Evolutionary conservation across 2,888 invertebrate genomes (phyloP).

Genomic region (Gerosis bhagava): DNA sequence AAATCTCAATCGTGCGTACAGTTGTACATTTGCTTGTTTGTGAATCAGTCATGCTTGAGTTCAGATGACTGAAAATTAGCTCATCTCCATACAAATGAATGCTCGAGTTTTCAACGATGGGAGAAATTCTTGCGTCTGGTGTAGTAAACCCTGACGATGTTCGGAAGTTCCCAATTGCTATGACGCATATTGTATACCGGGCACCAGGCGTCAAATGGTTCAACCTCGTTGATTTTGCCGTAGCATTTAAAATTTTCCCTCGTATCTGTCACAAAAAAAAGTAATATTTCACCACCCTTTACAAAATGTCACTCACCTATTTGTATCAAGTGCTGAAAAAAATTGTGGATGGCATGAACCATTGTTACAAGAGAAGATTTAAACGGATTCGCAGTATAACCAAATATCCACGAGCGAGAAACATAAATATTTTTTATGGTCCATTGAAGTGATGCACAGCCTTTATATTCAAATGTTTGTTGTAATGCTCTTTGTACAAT

Average conservation of each 20-base stretch:
- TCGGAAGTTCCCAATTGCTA: slow-evolving; percentile 89
- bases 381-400: slow-evolving; percentile 65
- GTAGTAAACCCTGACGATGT: slow-evolving; percentile 67
- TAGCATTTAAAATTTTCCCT: slow-evolving; percentile 88
- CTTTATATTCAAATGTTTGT: slow-evolving; percentile 79
- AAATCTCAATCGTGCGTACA: slow-evolving; percentile 88
- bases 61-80: slow-evolving; percentile 73
- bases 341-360: slow-evolving; percentile 47
- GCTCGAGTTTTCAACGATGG: slow-evolving; percentile 60
- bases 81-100: slow-evolving; percentile 81
- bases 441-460: slow-evolving; percentile 80
- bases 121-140: slow-evolving; percentile 78
- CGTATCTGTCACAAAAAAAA: slow-evolving; percentile 81
- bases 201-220: slow-evolving; percentile 90
- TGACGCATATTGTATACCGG: slow-evolving; percentile 92
- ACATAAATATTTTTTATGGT: slow-evolving; percentile 81
- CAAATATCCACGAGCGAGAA: slow-evolving; percentile 67
- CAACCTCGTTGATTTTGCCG: slow-evolving; percentile 88
- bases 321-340: slow-evolving; percentile 41
- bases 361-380: slow-evolving; percentile 63
- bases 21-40: slow-evolving; percentile 89
- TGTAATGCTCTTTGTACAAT: slow-evolving; percentile 63
- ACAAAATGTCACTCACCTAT: slow-evolving; percentile 31
- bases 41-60: slow-evolving; percentile 83
- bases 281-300: slow-evolving; percentile 4